Percentiles rank a stretch among this genome's conserved stretches.
phyloP scores from a whole-genome alignment of 2,113 vertebrate species.

The Platysteira castanea region DNA sequence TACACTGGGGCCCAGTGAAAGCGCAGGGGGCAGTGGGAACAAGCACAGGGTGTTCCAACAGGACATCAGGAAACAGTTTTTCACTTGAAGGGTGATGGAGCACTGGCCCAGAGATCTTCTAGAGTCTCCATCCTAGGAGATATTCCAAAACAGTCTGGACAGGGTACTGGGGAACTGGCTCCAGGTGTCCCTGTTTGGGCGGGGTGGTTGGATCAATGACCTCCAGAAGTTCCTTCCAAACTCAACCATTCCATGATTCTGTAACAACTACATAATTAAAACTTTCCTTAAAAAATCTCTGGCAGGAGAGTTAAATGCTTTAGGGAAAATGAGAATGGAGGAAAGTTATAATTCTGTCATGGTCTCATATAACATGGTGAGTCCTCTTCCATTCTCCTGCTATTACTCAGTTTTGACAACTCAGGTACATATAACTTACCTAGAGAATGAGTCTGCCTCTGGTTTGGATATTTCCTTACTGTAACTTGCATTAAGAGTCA shows the following conservation, averaged over 20 bases:
- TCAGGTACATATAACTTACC: neutral
- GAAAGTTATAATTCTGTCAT: neutral
- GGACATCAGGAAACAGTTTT: neutral
- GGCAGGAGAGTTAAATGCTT: neutral
- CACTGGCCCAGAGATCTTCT: neutral
- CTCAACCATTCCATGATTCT: neutral
- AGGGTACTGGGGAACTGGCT: neutral
- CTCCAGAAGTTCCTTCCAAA: neutral
- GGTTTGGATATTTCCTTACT: neutral
- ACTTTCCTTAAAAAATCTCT: neutral
- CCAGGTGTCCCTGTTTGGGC: neutral
- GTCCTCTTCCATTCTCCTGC: neutral
- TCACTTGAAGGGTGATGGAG: neutral
- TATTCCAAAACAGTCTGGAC: neutral
- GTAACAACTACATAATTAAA: neutral
- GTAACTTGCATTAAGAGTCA: neutral
- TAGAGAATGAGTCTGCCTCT: neutral
- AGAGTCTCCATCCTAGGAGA: neutral
- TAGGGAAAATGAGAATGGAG: neutral
- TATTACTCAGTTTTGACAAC: neutral
- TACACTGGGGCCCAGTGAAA: neutral
- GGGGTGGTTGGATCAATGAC: rapidly evolving
- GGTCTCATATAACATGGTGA: neutral
- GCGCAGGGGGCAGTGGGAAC: neutral
- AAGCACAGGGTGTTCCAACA: neutral